Evolutionary conservation across 2,113 vertebrate genomes (phyloP).

Genomic region (Todiramphus saurophagus): DNA sequence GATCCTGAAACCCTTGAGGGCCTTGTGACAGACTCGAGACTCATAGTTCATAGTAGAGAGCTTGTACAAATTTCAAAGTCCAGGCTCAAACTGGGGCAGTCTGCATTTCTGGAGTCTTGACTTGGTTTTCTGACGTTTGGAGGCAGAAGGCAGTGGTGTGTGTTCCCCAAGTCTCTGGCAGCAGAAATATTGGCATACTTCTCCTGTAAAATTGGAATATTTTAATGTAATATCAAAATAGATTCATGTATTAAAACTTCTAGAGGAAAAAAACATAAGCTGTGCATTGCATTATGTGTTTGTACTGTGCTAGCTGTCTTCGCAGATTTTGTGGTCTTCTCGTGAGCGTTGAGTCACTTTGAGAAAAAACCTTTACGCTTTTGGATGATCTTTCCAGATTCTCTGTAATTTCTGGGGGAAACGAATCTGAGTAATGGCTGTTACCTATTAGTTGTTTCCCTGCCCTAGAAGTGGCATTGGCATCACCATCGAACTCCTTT

Average conservation of each 20-base stretch:
- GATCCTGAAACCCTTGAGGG: background rate
- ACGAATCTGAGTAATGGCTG: background rate
- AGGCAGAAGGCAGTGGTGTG: background rate
- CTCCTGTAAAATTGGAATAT: background rate
- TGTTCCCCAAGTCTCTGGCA: fast-evolving
- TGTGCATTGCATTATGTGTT: background rate
- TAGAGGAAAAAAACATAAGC: background rate
- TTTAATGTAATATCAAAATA: background rate
- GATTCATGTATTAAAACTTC: background rate
- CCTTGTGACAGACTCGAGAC: background rate
- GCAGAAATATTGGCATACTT: background rate
- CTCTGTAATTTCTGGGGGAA: background rate
- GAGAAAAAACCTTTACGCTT: background rate
- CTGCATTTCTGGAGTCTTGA: background rate
- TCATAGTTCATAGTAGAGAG: background rate
- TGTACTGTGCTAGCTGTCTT: background rate
- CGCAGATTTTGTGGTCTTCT: background rate
- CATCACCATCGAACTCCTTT: background rate
- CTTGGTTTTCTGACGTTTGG: background rate
- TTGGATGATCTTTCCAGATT: background rate
- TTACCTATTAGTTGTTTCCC: background rate
- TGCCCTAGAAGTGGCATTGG: background rate
- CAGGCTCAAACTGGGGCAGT: background rate
- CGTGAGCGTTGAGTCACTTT: background rate
- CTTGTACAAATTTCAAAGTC: background rate